Percentiles rank a stretch among this genome's conserved stretches.
These are phyloP conservation scores for Pollimyrus isidori DNA, from an alignment of 2,113 vertebrate species.

Conservation along the genomic window DNA sequence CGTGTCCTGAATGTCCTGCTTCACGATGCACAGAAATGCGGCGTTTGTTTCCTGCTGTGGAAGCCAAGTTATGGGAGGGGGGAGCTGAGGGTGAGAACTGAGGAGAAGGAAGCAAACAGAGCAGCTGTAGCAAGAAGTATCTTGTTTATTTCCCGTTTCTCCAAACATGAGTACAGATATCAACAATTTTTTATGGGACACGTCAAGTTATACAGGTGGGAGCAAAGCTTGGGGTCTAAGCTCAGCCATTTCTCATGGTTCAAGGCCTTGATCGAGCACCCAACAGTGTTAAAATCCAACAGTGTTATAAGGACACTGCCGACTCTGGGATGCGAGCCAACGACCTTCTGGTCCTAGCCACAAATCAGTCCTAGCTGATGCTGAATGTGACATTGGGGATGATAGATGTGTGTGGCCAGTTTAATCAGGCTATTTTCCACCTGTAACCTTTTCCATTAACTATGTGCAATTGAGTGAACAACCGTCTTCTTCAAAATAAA, in stretches of 20 bases:
- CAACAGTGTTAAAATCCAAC: background rate
- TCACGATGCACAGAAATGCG: background rate
- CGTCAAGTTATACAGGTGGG: background rate
- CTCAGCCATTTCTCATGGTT: background rate
- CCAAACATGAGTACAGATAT: background rate
- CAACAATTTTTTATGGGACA: background rate
- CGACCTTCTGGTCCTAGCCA: background rate
- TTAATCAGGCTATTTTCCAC: background rate
- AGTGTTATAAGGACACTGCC: background rate
- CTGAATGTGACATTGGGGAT: background rate
- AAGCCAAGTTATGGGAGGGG: background rate
- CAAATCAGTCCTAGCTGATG: background rate
- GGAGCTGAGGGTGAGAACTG: background rate
- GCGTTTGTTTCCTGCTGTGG: background rate
- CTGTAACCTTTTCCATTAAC: constrained; percentile 3
- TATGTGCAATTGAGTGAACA: background rate
- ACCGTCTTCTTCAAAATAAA: background rate
- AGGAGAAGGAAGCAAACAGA: background rate
- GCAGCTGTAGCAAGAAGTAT: background rate
- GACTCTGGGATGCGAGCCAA: background rate
- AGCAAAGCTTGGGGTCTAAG: background rate
- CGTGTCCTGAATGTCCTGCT: background rate
- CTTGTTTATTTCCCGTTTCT: background rate
- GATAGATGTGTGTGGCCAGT: background rate
- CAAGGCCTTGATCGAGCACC: background rate